These are phyloP conservation scores for Gymnocheta viridis DNA, from an alignment of 2,888 invertebrate genomes.

Conservation along the genomic window DNA sequence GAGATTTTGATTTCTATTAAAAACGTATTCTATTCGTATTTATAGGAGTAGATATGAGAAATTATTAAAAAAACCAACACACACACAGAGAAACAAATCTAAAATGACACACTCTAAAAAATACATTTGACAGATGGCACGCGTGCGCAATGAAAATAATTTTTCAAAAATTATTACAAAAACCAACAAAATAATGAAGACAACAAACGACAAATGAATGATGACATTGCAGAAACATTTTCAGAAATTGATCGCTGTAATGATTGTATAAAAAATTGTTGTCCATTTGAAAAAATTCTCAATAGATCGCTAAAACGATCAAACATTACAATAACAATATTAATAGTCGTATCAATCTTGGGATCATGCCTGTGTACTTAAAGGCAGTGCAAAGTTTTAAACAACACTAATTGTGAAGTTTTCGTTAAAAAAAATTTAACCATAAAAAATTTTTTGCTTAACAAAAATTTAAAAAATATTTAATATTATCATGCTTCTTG, in stretches of 20 bases:
- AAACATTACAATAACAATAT: not conserved
- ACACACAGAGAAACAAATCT: conserved; percentile 31
- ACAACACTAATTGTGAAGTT: not conserved
- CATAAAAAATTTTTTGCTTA: too few species aligned
- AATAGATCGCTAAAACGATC: not conserved
- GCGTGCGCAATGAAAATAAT: conserved; percentile 69
- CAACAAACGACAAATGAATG: conserved; percentile 57
- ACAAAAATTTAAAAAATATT: too few species aligned
- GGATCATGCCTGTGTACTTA: not conserved
- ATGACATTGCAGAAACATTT: conserved; percentile 56
- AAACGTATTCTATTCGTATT: conserved; percentile 56
- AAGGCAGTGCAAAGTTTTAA: not conserved
- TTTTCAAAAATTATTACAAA: conserved; percentile 55
- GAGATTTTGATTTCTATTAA: conserved; percentile 69
- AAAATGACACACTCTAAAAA: conserved; percentile 40
- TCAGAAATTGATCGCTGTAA: conserved; percentile 26
- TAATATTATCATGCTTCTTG: too few species aligned
- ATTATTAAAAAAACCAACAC: conserved; percentile 23
- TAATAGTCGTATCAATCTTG: not conserved
- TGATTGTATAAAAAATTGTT: not conserved
- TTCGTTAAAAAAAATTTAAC: too few species aligned
- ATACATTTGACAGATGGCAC: conserved; percentile 69
- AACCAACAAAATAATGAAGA: conserved; percentile 44
- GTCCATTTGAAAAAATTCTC: not conserved
- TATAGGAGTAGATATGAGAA: not conserved